Evolutionary conservation across 2,113 vertebrate genomes (phyloP).

Genomic region (Strix aluco): DNA sequence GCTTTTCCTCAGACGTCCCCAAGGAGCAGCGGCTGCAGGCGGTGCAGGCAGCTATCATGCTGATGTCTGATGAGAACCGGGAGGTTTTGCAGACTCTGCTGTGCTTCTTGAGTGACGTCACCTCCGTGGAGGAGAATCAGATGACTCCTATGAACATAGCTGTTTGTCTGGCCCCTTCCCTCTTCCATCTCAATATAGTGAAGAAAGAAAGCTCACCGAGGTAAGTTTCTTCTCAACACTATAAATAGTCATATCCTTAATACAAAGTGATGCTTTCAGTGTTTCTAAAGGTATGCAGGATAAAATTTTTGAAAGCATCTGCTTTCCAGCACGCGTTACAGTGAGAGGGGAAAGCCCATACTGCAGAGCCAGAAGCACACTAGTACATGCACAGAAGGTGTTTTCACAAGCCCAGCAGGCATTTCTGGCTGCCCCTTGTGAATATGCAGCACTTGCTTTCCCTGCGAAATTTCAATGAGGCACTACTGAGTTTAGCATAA

Average conservation of each 20-base stretch:
- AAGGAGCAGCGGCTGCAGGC: slow-evolving; percentile 94
- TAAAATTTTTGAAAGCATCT: background rate
- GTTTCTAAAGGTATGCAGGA: background rate
- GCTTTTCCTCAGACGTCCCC: slow-evolving; percentile 83
- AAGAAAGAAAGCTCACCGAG: slow-evolving; percentile 94
- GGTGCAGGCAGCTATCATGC: slow-evolving; percentile 91
- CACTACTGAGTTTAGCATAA: background rate
- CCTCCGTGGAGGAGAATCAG: slow-evolving; percentile 92
- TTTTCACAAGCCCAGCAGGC: slow-evolving; percentile 4
- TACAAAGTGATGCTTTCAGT: background rate
- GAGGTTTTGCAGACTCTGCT: slow-evolving; percentile 93
- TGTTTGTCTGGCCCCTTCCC: slow-evolving; percentile 94
- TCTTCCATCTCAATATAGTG: slow-evolving; percentile 94
- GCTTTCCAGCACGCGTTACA: background rate
- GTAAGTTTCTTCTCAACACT: slow-evolving; percentile 59
- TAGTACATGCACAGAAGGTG: background rate
- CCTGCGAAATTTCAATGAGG: background rate
- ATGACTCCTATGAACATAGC: slow-evolving; percentile 99
- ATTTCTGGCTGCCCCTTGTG: background rate
- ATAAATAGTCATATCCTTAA: background rate
- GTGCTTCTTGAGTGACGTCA: slow-evolving; percentile 93
- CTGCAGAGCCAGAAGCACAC: background rate
- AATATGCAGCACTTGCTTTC: background rate
- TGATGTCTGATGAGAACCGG: slow-evolving; percentile 95
- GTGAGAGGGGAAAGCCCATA: background rate